Evolutionary conservation across 2,797 vertebrate genomes (phyloP).

Genomic region (Anabacerthia variegaticeps): DNA sequence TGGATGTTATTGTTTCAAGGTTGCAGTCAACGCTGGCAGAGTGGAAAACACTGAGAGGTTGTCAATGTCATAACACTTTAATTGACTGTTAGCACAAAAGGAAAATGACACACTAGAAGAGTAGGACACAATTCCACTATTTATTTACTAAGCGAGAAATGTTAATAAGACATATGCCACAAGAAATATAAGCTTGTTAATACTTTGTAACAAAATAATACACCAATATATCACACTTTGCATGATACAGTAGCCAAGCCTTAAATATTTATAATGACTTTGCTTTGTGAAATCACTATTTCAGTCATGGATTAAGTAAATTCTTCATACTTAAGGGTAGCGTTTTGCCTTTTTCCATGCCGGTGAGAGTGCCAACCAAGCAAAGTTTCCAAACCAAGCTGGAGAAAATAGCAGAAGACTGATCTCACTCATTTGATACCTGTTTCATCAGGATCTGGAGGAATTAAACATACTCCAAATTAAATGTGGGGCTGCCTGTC

Average conservation of each 20-base stretch:
- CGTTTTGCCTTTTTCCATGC: neutral
- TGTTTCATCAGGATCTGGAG: neutral
- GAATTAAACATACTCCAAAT: neutral
- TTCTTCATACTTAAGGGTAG: neutral
- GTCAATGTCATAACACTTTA: conserved; percentile 23
- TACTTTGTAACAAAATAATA: conserved; percentile 11
- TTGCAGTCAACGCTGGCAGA: neutral
- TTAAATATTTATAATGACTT: conserved; percentile 6
- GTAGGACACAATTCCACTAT: neutral
- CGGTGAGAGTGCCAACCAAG: neutral
- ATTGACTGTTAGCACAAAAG: conserved; percentile 33
- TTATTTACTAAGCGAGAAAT: conserved; percentile 28
- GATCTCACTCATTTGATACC: neutral
- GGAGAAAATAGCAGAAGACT: neutral
- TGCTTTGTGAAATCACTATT: conserved; percentile 9
- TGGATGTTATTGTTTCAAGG: conserved; percentile 35
- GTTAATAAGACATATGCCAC: neutral
- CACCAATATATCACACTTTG: neutral
- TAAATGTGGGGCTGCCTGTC: neutral
- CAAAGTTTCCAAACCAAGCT: neutral
- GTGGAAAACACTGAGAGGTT: conserved; percentile 6
- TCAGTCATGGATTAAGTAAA: neutral
- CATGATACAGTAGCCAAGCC: neutral
- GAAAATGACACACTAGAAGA: neutral
- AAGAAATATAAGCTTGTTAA: neutral